These are phyloP conservation scores for Lacanobia wlatinum DNA, from an alignment of 2,888 invertebrate species.

Conservation along the genomic window DNA sequence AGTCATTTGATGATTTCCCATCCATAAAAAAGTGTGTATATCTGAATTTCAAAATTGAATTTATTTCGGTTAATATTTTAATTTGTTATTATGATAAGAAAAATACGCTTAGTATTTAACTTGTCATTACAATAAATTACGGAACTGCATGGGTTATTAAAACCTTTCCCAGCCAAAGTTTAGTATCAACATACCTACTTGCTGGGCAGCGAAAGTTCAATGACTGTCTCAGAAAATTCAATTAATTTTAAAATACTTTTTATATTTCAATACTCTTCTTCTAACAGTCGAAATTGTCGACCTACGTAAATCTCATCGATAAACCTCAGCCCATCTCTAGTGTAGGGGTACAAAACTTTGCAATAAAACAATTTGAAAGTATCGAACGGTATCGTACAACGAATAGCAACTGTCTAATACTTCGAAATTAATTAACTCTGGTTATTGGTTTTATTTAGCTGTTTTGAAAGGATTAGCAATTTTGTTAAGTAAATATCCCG, in stretches of 20 bases:
- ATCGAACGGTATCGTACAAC: slow-evolving; percentile 48
- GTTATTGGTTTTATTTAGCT: slow-evolving; percentile 72
- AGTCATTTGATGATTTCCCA: too few relatives aligned
- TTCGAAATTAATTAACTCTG: slow-evolving; percentile 76
- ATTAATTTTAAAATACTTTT: too few relatives aligned
- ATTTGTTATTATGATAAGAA: too few relatives aligned
- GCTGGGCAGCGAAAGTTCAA: neutral
- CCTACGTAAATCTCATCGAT: neutral
- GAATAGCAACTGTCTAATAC: slow-evolving; percentile 70
- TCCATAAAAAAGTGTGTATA: too few relatives aligned
- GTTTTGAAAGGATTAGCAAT: slow-evolving; percentile 61
- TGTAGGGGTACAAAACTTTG: slow-evolving; percentile 56
- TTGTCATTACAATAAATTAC: too few relatives aligned
- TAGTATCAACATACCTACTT: neutral
- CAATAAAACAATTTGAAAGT: slow-evolving; percentile 71
- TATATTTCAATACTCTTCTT: too few relatives aligned
- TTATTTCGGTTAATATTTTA: too few relatives aligned
- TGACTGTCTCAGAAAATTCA: too few relatives aligned
- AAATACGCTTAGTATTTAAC: too few relatives aligned
- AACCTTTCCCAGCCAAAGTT: neutral
- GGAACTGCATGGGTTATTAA: too few relatives aligned
- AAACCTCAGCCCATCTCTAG: slow-evolving; percentile 8
- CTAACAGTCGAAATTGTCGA: neutral
- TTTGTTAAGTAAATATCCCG: slow-evolving; percentile 57
- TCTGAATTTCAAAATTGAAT: too few relatives aligned